Percentiles rank a stretch among this genome's conserved stretches.
phyloP scores from a whole-genome alignment of 1,140 invertebrate genomes.

The Drosophila kurseongensis region DNA sequence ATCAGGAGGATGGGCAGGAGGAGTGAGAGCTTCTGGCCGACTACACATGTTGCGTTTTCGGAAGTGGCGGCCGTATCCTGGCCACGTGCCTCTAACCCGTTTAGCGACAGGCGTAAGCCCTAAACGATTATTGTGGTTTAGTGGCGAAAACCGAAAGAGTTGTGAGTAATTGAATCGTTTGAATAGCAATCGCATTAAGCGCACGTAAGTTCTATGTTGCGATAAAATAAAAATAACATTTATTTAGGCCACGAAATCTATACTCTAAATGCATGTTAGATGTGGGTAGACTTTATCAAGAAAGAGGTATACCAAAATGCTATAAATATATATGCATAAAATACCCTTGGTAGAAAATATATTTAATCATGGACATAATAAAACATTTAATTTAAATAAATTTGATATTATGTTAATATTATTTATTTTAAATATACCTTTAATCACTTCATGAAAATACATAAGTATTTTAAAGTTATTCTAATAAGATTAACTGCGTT shows the following conservation, averaged over 20 bases:
- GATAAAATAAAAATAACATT: conserved; percentile 26
- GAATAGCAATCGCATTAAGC: conserved; percentile 44
- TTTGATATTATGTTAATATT: too few species aligned
- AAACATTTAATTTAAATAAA: too few species aligned
- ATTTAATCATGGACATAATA: too few species aligned
- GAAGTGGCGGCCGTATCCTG: conserved; percentile 32
- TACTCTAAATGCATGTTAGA: conserved; percentile 6
- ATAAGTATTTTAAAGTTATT: too few species aligned
- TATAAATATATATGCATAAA: too few species aligned
- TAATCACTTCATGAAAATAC: too few species aligned
- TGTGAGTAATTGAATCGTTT: conserved; percentile 57
- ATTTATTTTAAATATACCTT: too few species aligned
- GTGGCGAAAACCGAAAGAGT: conserved; percentile 59
- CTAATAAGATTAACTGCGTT: too few species aligned
- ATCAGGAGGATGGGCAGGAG: conserved; percentile 19
- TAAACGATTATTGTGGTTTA: conserved; percentile 71
- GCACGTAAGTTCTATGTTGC: conserved; percentile 52
- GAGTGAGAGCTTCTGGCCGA: conserved; percentile 6
- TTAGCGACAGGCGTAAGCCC: conserved; percentile 75
- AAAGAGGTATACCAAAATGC: too few species aligned
- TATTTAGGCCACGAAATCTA: not conserved
- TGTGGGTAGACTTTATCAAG: too few species aligned
- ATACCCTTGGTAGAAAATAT: too few species aligned
- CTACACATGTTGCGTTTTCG: conserved; percentile 69
- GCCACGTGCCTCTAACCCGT: conserved; percentile 73